A percentile compares a stretch with the other conserved stretches of the same genome.
Evolutionary conservation across 1,140 invertebrate genomes (phyloP).

Genomic region (Lasioglossum albipes): DNA sequence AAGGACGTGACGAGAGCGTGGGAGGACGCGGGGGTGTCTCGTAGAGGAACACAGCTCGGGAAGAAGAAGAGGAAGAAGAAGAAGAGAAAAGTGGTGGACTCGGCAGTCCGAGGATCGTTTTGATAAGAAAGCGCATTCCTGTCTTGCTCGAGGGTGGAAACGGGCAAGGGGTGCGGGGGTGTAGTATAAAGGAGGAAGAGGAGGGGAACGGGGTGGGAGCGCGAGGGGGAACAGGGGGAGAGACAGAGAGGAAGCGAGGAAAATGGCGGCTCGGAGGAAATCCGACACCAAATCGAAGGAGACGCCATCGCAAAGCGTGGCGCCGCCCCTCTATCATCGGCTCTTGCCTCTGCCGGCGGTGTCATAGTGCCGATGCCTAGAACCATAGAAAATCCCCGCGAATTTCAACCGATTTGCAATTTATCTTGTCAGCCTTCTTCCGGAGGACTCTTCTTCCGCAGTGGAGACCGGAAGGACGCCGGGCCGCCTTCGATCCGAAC

Average conservation of each 20-base stretch:
- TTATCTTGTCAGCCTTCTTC: neutral
- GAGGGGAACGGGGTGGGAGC: neutral
- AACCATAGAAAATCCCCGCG: neutral
- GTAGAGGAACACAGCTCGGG: neutral
- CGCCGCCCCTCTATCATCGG: constrained; percentile 77
- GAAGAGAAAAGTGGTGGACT: constrained; percentile 50
- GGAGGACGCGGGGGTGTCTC: neutral
- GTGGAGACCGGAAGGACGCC: too few species aligned
- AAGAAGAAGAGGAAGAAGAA: neutral
- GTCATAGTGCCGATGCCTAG: constrained; percentile 34
- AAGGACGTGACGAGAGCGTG: too few species aligned
- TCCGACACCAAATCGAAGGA: constrained; percentile 80
- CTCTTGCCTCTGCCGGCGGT: constrained; percentile 49
- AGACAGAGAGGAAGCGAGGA: constrained; percentile 71
- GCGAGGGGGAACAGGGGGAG: constrained; percentile 33
- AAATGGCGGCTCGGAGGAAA: constrained; percentile 78
- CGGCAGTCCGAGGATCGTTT: constrained; percentile 65
- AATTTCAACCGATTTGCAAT: constrained; percentile 25
- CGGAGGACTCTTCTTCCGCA: too few species aligned
- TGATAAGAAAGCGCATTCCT: constrained; percentile 69
- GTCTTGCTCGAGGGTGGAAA: constrained; percentile 35
- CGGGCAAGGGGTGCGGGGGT: neutral
- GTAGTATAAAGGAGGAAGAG: neutral
- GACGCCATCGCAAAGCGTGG: constrained; percentile 79
- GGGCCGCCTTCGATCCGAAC: too few species aligned